These are phyloP conservation scores for Tokudaia tokunoshimensis DNA, from an alignment of 2,797 vertebrate genomes.

Conservation along the genomic window DNA sequence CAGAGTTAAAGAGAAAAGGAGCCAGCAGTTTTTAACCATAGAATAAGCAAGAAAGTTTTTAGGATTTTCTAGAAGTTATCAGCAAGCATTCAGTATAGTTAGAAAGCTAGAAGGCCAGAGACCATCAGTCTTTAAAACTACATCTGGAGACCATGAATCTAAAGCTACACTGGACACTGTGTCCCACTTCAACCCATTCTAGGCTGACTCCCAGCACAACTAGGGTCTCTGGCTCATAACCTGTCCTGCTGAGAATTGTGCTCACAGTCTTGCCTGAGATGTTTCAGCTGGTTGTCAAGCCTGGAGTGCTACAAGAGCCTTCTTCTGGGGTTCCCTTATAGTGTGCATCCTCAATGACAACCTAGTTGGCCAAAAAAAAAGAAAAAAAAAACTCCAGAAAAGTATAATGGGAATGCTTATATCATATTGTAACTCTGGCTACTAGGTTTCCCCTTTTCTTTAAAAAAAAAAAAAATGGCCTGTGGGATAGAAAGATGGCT, in stretches of 20 bases:
- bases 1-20: too few relatives aligned
- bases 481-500: not conserved
- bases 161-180: not conserved
- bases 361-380: not conserved
- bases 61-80: not conserved
- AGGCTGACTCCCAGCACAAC: not conserved
- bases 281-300: not conserved
- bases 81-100: not conserved
- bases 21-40: not conserved
- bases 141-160: not conserved
- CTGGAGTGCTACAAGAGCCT: not conserved
- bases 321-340: not conserved
- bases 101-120: not conserved
- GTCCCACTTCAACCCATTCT: not conserved
- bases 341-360: not conserved
- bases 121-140: too few relatives aligned
- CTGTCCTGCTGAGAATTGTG: not conserved
- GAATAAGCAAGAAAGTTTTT: not conserved
- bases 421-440: not conserved
- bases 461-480: not conserved
- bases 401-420: not conserved
- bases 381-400: not conserved
- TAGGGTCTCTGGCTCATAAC: not conserved
- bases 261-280: not conserved
- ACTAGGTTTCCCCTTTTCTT: not conserved